Conservation (phyloP, 2,888 invertebrate genomes). For the Artemia sinica region DNA sequence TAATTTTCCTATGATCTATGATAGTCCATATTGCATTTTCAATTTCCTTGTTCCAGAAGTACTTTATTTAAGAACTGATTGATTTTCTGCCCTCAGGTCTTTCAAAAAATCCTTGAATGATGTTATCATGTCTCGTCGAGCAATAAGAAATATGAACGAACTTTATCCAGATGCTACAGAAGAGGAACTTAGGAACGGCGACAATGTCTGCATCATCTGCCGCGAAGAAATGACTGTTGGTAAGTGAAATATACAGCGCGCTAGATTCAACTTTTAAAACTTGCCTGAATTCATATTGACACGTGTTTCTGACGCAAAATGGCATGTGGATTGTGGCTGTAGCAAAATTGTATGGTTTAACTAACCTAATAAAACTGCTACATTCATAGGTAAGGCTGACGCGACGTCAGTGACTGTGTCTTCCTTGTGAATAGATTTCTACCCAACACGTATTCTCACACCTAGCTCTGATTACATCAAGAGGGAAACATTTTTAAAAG, state of each 20-base stretch:
- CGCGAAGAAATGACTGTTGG: constrained; percentile 61
- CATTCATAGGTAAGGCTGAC: no score
- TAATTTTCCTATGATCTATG: background rate
- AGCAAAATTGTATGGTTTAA: no score
- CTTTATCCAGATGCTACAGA: constrained; percentile 87
- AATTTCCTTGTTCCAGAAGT: background rate
- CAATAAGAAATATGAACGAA: constrained; percentile 95
- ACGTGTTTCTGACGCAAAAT: no score
- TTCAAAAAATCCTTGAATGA: constrained; percentile 96
- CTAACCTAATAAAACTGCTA: no score
- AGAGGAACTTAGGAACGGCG: constrained; percentile 74
- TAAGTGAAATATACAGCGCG: constrained; percentile 26
- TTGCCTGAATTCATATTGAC: no score
- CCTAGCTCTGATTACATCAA: no score
- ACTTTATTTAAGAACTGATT: background rate
- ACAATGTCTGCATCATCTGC: constrained; percentile 98
- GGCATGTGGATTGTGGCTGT: no score
- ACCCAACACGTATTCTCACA: no score
- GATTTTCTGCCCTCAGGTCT: constrained; percentile 40
- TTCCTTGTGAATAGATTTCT: no score
- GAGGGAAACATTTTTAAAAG: no score
- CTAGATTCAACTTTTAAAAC: no score
- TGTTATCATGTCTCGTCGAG: constrained; percentile 85
- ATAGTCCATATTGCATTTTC: background rate
- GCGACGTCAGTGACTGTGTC: no score